Conservation (phyloP, 2,113 vertebrate species). For the Sylvietta virens region DNA sequence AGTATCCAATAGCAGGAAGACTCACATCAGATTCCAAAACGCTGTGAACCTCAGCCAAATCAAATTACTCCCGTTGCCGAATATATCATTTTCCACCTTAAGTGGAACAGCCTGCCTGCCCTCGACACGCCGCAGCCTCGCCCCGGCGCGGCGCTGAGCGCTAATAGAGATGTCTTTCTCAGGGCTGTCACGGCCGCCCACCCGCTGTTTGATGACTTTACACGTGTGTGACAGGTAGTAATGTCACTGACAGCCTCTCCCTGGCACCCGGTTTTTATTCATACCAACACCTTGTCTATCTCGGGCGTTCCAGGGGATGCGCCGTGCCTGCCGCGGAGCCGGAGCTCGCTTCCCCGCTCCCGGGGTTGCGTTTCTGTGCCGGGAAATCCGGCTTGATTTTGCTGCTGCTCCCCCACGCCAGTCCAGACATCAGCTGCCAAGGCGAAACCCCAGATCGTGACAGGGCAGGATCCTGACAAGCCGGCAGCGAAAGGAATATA, state of each 20-base stretch:
- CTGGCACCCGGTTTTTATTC: slow-evolving; percentile 49
- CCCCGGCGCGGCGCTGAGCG: not conserved
- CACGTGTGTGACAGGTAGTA: slow-evolving; percentile 65
- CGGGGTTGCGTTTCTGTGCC: not conserved
- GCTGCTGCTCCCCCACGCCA: not conserved
- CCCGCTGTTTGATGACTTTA: slow-evolving; percentile 60
- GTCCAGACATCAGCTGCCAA: not conserved
- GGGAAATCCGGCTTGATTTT: not conserved
- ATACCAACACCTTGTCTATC: slow-evolving; percentile 2
- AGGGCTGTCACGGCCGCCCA: slow-evolving; percentile 55
- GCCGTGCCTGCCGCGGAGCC: not conserved
- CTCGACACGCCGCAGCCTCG: not conserved
- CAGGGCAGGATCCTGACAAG: not conserved
- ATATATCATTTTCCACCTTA: slow-evolving; percentile 27
- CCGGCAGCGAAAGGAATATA: not conserved
- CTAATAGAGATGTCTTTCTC: slow-evolving; percentile 56
- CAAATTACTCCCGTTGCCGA: not conserved
- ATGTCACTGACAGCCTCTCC: slow-evolving; percentile 58
- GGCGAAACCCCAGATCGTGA: not conserved
- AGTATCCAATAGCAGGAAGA: not conserved
- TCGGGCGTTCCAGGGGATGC: not conserved
- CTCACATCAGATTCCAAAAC: slow-evolving; percentile 11
- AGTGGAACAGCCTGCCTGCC: not conserved
- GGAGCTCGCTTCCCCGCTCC: fast-evolving
- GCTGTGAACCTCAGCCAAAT: slow-evolving; percentile 2